Evolutionary conservation across 2,797 vertebrate species (phyloP).

Genomic region (Pangasius mekongensis): DNA sequence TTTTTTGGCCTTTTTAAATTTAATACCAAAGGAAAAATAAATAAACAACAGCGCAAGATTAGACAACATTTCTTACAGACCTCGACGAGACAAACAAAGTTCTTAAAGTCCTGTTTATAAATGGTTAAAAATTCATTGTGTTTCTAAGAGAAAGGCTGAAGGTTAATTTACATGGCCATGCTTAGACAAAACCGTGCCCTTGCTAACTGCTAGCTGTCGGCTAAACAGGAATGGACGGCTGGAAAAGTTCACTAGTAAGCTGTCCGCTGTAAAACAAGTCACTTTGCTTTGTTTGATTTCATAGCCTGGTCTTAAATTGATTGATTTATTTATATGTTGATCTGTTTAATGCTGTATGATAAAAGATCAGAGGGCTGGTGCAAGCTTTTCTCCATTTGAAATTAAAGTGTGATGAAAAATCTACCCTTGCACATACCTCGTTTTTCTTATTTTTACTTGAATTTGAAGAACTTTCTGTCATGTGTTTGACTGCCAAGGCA

Average conservation of each 20-base stretch:
- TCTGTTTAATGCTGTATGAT: background rate
- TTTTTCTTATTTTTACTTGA: background rate
- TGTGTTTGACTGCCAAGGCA: background rate
- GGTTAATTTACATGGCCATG: slow-evolving; percentile 49
- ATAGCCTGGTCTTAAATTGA: background rate
- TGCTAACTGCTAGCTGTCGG: slow-evolving; percentile 50
- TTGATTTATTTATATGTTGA: background rate
- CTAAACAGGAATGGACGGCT: slow-evolving; percentile 27
- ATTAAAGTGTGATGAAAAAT: background rate
- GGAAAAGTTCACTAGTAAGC: background rate
- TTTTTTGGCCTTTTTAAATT: background rate
- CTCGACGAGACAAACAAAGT: background rate
- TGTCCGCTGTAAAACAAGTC: background rate
- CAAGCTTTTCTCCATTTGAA: background rate
- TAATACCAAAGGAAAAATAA: background rate
- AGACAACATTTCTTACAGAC: background rate
- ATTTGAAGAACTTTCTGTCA: background rate
- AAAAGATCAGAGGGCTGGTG: background rate
- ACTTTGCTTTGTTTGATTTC: background rate
- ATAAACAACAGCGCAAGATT: background rate
- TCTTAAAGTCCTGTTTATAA: slow-evolving; percentile 12
- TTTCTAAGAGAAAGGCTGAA: slow-evolving; percentile 30
- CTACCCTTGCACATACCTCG: background rate
- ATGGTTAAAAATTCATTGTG: slow-evolving; percentile 29
- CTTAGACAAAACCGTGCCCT: background rate